These are phyloP conservation scores for Andrena minutula DNA, from an alignment of 2,888 invertebrate genomes.

Conservation along the genomic window DNA sequence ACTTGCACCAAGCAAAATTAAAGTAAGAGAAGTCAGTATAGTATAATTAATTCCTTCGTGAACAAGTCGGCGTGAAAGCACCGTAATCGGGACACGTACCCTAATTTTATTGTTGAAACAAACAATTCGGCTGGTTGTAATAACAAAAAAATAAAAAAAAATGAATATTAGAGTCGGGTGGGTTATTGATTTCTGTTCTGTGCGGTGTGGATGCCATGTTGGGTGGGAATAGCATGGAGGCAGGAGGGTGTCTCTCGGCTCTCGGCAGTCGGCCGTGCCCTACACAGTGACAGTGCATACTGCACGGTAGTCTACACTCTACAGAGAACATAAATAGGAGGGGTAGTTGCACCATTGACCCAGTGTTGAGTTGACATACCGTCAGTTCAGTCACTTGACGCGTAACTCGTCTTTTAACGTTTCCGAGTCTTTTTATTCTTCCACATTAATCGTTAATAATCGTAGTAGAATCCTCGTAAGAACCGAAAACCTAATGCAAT, in stretches of 20 bases:
- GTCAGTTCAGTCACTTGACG: slow-evolving; percentile 77
- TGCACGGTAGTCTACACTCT: slow-evolving; percentile 58
- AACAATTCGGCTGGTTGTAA: slow-evolving; percentile 51
- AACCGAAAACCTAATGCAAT: slow-evolving; percentile 63
- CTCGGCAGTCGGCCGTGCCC: slow-evolving; percentile 60
- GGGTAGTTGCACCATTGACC: slow-evolving; percentile 84
- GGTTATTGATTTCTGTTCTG: slow-evolving; percentile 82
- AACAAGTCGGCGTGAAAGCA: no score
- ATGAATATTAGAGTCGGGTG: slow-evolving; percentile 65
- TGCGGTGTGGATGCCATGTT: slow-evolving; percentile 74
- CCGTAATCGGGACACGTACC: no score
- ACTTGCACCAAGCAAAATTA: no score
- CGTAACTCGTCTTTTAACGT: slow-evolving; percentile 45
- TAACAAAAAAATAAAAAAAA: slow-evolving; percentile 44
- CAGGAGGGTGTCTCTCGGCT: slow-evolving; percentile 76
- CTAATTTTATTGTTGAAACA: slow-evolving; percentile 41
- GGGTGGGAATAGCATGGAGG: slow-evolving; percentile 74
- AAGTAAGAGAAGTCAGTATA: no score
- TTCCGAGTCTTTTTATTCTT: slow-evolving; percentile 56
- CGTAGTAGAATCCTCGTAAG: slow-evolving; percentile 38
- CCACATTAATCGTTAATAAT: slow-evolving; percentile 57
- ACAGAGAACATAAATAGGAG: slow-evolving; percentile 81
- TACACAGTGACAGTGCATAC: slow-evolving; percentile 65
- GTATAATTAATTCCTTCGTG: no score
- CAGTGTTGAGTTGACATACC: slow-evolving; percentile 82